Conservation (phyloP, 1,140 invertebrate species). For the Andrena cerasifolii region DNA sequence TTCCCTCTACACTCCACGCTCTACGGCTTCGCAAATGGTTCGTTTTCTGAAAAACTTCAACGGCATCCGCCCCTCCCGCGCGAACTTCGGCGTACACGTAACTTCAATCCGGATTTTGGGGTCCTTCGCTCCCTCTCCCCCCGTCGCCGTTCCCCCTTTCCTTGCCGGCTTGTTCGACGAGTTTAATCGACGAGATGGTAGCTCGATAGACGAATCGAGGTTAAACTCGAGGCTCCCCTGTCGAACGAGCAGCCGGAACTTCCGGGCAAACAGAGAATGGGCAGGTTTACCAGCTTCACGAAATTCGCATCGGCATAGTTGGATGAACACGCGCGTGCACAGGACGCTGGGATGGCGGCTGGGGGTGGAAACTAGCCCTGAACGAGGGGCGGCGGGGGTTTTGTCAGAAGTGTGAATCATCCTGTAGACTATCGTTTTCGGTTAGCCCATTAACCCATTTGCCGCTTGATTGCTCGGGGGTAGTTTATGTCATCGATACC, state of each 20-base stretch:
- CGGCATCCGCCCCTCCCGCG: neutral
- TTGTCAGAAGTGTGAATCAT: constrained; percentile 16
- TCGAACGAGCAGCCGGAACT: constrained; percentile 42
- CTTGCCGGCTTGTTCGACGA: constrained; percentile 31
- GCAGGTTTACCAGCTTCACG: neutral
- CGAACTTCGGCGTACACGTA: neutral
- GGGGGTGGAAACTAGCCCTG: no score
- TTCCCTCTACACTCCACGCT: no score
- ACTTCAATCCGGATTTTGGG: neutral
- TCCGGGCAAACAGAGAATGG: constrained; percentile 53
- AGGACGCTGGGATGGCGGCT: neutral
- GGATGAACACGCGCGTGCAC: constrained; percentile 17
- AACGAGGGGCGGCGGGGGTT: neutral
- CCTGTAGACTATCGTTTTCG: constrained; percentile 47
- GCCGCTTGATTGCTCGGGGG: constrained; percentile 47
- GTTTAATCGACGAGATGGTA: constrained; percentile 52
- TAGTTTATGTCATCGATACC: constrained; percentile 58
- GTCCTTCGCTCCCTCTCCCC: no score
- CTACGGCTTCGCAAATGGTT: no score
- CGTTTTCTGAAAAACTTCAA: neutral
- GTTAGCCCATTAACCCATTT: constrained; percentile 67
- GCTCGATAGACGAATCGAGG: constrained; percentile 53
- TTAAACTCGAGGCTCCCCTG: constrained; percentile 45
- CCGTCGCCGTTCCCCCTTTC: neutral
- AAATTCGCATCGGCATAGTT: constrained; percentile 46